These are phyloP conservation scores for Sphaerophoria taeniata DNA, from an alignment of 2,888 invertebrate genomes.

Conservation along the genomic window DNA sequence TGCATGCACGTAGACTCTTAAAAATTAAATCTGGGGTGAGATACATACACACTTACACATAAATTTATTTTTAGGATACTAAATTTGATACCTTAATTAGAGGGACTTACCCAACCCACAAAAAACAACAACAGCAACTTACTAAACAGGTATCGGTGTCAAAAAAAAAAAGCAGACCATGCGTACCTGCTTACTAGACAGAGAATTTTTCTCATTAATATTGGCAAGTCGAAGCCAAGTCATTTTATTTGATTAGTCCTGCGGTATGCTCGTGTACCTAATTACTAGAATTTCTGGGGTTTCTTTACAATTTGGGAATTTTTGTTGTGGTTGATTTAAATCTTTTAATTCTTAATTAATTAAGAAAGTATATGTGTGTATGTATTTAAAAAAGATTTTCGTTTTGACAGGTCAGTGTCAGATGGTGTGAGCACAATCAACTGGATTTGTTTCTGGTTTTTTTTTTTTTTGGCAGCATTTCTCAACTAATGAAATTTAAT, in stretches of 20 bases:
- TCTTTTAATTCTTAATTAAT: too few relatives aligned
- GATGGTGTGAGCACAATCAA: too few relatives aligned
- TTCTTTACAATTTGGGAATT: too few relatives aligned
- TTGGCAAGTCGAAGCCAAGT: neutral
- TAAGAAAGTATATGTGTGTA: too few relatives aligned
- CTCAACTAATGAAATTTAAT: too few relatives aligned
- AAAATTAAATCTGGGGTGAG: neutral
- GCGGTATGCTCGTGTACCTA: neutral
- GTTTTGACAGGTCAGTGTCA: too few relatives aligned
- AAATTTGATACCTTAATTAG: conserved; percentile 55
- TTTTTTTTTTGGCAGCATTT: too few relatives aligned
- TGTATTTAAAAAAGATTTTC: too few relatives aligned
- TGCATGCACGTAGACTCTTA: neutral
- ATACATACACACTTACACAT: neutral
- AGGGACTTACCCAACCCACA: neutral
- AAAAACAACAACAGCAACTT: neutral
- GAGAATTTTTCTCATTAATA: neutral
- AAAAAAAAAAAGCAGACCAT: conserved; percentile 5
- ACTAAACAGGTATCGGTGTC: neutral
- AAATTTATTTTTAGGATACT: conserved; percentile 28
- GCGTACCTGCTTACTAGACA: conserved; percentile 2
- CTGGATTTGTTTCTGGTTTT: too few relatives aligned
- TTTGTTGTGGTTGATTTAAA: too few relatives aligned
- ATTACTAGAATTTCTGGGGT: neutral
- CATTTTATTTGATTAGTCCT: neutral